Percentiles rank a stretch among this genome's conserved stretches.
Conservation (phyloP, 2,113 vertebrate genomes). For the Crotalus horridus region DNA sequence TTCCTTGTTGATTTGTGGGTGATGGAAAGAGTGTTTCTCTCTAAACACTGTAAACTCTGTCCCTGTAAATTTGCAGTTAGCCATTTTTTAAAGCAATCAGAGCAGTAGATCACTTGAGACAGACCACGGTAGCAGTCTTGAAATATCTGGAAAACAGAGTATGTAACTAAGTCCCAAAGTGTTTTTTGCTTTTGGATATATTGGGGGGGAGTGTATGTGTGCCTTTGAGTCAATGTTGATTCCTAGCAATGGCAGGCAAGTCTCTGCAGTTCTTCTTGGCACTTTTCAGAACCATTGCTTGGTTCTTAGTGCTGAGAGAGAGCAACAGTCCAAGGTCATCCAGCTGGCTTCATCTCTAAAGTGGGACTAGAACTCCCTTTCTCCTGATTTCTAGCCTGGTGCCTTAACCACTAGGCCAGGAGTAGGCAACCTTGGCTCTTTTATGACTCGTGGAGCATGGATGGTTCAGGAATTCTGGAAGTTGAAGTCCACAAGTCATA, state of each 20-base stretch:
- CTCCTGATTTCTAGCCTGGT: neutral
- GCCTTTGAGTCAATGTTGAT: neutral
- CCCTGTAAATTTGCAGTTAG: neutral
- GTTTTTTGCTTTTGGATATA: neutral
- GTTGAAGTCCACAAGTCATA: no score
- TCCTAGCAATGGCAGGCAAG: neutral
- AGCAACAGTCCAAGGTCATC: neutral
- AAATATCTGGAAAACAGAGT: neutral
- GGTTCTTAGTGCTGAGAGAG: neutral
- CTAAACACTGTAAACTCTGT: neutral
- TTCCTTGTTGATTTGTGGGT: neutral
- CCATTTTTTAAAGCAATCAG: neutral
- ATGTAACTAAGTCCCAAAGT: neutral
- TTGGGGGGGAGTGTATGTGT: neutral
- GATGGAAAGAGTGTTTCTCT: neutral
- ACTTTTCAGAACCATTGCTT: neutral
- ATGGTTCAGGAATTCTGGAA: no score
- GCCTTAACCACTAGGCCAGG: neutral
- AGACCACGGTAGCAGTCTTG: neutral
- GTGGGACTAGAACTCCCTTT: neutral
- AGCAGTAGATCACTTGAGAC: neutral
- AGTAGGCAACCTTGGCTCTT: no score
- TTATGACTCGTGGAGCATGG: no score
- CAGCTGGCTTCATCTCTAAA: neutral
- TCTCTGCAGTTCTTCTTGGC: neutral